Evolutionary conservation across 2,113 vertebrate species (phyloP).

Genomic region (Xerus inauris): DNA sequence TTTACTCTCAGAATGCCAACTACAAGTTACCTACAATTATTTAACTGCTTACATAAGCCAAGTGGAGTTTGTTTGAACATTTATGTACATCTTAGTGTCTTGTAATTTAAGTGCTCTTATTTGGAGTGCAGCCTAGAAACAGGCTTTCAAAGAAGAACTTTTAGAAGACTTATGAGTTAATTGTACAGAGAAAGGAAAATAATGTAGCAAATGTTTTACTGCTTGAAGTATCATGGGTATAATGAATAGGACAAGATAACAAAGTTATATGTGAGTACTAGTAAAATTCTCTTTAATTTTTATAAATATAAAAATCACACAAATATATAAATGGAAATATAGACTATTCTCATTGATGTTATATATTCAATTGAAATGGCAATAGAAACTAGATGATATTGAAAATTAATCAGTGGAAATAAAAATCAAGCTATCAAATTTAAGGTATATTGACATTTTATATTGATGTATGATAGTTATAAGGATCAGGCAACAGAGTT

Average conservation of each 20-base stretch:
- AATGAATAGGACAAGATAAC: not conserved
- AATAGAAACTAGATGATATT: not conserved
- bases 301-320: rapidly evolving
- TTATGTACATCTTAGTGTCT: not conserved
- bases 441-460: not conserved
- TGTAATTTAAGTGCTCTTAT: not conserved
- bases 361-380: not conserved
- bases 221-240: not conserved
- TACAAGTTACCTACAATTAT: not conserved
- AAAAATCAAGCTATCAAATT: not conserved
- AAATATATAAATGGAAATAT: not conserved
- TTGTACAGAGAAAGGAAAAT: not conserved
- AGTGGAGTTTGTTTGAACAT: not conserved
- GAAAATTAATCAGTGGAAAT: not conserved
- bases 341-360: not conserved
- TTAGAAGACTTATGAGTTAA: not conserved
- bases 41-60: not conserved
- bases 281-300: not conserved
- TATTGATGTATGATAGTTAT: no score
- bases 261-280: not conserved
- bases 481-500: no score
- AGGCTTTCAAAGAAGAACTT: not conserved
- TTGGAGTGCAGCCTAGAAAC: not conserved
- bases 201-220: not conserved
- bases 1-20: not conserved